phyloP scores from a whole-genome alignment of 2,888 invertebrate genomes.

The Caenorhabditis doughertyi region DNA sequence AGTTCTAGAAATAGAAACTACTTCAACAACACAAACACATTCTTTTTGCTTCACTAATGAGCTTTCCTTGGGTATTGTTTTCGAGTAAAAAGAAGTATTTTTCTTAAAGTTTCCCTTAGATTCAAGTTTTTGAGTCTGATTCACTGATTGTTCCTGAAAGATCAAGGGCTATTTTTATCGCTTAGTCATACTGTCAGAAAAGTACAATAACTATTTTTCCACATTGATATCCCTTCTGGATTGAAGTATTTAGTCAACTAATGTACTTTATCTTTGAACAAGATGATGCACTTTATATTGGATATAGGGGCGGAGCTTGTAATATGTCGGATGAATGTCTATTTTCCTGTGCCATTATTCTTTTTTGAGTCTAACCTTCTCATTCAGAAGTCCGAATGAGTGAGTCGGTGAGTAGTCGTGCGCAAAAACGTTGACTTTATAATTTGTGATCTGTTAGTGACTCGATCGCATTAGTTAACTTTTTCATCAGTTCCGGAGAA shows the following conservation, averaged over 20 bases:
- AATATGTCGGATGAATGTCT: slow-evolving; percentile 16
- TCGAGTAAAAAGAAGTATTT: background rate
- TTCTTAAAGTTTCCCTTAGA: too few species aligned
- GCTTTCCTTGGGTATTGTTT: slow-evolving; percentile 23
- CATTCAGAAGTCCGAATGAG: slow-evolving; percentile 27
- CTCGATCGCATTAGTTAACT: background rate
- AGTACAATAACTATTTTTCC: too few species aligned
- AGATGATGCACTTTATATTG: background rate
- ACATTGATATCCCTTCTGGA: background rate
- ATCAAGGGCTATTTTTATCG: too few species aligned
- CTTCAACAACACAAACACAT: slow-evolving; percentile 17
- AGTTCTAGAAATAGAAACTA: slow-evolving; percentile 28
- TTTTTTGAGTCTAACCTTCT: background rate
- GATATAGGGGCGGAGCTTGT: slow-evolving; percentile 13
- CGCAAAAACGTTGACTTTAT: background rate
- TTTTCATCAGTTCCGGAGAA: slow-evolving; percentile 1
- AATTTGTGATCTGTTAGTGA: slow-evolving; percentile 23
- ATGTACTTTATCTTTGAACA: background rate
- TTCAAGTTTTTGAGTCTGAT: too few species aligned
- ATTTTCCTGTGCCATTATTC: background rate
- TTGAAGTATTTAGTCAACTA: background rate
- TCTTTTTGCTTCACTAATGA: slow-evolving; percentile 7
- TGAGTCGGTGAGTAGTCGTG: slow-evolving; percentile 5
- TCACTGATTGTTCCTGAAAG: too few species aligned
- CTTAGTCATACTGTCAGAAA: too few species aligned